Evolutionary conservation across 1,140 invertebrate species (phyloP).

Genomic region (Heliothis subflexa): DNA sequence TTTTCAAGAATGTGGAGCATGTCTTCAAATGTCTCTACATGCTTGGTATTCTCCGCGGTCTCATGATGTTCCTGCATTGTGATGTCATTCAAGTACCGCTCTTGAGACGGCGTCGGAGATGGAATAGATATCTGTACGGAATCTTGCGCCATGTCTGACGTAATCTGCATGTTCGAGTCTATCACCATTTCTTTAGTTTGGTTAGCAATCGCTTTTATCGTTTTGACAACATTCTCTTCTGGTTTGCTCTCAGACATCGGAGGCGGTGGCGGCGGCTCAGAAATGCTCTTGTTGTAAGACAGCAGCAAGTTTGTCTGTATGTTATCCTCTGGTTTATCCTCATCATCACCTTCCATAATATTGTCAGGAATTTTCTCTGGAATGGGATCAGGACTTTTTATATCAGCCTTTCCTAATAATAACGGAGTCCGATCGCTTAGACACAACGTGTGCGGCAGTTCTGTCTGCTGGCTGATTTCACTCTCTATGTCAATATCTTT

Average conservation of each 20-base stretch:
- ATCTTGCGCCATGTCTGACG: slow-evolving; percentile 86
- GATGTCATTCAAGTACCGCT: slow-evolving; percentile 88
- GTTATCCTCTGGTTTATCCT: slow-evolving; percentile 81
- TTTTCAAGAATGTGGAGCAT: slow-evolving; percentile 90
- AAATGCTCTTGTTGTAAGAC: slow-evolving; percentile 69
- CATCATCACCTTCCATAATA: slow-evolving; percentile 86
- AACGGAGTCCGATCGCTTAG: slow-evolving; percentile 76
- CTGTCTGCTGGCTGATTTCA: slow-evolving; percentile 84
- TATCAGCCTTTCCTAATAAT: slow-evolving; percentile 78
- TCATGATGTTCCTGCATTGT: slow-evolving; percentile 86
- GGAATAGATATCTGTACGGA: slow-evolving; percentile 88
- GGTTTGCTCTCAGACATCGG: slow-evolving; percentile 60
- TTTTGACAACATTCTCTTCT: slow-evolving; percentile 79
- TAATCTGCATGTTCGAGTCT: slow-evolving; percentile 84
- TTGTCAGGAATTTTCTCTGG: slow-evolving; percentile 86
- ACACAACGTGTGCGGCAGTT: slow-evolving; percentile 79
- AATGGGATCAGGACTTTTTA: slow-evolving; percentile 84
- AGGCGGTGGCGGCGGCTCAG: slow-evolving; percentile 61
- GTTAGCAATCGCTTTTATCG: slow-evolving; percentile 82
- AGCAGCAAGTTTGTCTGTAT: slow-evolving; percentile 70
- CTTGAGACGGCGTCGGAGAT: slow-evolving; percentile 87
- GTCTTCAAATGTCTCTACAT: slow-evolving; percentile 89
- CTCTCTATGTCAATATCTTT: slow-evolving; percentile 84
- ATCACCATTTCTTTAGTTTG: slow-evolving; percentile 85
- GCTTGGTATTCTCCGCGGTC: slow-evolving; percentile 82